Percentiles rank a stretch among this genome's conserved stretches.
Evolutionary conservation across 2,113 vertebrate species (phyloP).

Genomic region (human): DNA sequence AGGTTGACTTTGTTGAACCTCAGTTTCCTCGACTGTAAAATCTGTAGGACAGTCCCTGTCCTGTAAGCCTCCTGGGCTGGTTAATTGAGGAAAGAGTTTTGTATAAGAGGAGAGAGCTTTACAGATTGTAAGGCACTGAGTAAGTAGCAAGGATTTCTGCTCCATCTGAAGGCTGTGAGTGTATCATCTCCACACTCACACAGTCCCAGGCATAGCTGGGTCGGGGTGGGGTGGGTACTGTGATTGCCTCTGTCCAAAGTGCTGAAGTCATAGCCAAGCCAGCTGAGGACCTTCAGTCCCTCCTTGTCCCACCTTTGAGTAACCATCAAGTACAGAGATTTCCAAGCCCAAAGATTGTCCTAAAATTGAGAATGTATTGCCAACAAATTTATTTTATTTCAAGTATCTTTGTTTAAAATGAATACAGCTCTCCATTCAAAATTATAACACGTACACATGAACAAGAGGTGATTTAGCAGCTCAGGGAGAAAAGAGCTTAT

Average conservation of each 20-base stretch:
- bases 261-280: conserved; percentile 66
- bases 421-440: conserved; percentile 16
- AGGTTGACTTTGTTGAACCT: not conserved
- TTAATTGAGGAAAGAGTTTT: not conserved
- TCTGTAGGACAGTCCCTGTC: not conserved
- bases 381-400: conserved; percentile 24
- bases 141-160: not conserved
- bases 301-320: not conserved
- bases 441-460: not conserved
- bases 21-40: conserved; percentile 45
- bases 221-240: not conserved
- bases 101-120: not conserved
- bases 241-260: conserved; percentile 74
- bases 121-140: not conserved
- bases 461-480: conserved; percentile 14
- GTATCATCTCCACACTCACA: not conserved
- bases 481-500: not conserved
- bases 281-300: not conserved
- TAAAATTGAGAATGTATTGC: conserved; percentile 22
- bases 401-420: conserved; percentile 21
- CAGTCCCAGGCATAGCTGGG: not conserved
- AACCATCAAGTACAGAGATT: conserved; percentile 18
- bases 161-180: not conserved
- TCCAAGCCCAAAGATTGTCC: conserved; percentile 4
- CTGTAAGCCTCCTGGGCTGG: not conserved